phyloP scores from a whole-genome alignment of 2,797 vertebrate species.

The Tenualosa thibaudeaui region DNA sequence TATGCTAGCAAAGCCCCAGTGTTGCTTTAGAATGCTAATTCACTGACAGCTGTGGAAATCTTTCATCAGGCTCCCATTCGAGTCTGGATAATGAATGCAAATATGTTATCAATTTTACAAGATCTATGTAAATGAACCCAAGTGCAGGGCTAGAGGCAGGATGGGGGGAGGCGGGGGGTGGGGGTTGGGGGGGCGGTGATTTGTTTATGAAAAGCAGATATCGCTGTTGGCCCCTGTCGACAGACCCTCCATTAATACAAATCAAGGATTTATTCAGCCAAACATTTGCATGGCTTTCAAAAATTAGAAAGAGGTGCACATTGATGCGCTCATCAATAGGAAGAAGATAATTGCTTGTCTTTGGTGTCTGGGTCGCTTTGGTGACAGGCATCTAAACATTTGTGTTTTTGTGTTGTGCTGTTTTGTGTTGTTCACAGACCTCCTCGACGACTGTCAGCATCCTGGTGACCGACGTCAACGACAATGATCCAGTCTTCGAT shows the following conservation, averaged over 20 bases:
- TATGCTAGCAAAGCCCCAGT: not conserved
- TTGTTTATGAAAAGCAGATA: constrained; percentile 50
- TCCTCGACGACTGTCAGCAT: constrained; percentile 89
- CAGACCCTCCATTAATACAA: constrained; percentile 36
- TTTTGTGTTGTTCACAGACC: constrained; percentile 71
- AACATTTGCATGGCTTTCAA: constrained; percentile 18
- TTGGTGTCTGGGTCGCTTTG: constrained; percentile 29
- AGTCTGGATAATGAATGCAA: constrained; percentile 51
- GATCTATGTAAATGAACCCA: constrained; percentile 52
- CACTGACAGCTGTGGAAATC: constrained; percentile 47
- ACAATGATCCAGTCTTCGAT: constrained; percentile 91
- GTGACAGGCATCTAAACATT: not conserved
- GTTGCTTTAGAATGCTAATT: constrained; percentile 51
- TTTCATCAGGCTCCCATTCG: constrained; percentile 52
- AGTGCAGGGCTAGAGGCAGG: constrained; percentile 18
- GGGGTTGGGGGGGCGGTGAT: not conserved
- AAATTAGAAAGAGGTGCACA: not conserved
- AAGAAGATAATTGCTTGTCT: not conserved
- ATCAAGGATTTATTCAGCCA: constrained; percentile 27
- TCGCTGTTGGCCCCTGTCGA: constrained; percentile 31
- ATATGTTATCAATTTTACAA: constrained; percentile 52
- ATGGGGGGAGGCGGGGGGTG: not conserved
- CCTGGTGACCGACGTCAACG: constrained; percentile 94
- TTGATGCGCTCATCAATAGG: not conserved
- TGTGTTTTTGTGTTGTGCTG: constrained; percentile 21